Conservation (phyloP, 1,140 invertebrate genomes). For the Tetragnatha versicolor region DNA sequence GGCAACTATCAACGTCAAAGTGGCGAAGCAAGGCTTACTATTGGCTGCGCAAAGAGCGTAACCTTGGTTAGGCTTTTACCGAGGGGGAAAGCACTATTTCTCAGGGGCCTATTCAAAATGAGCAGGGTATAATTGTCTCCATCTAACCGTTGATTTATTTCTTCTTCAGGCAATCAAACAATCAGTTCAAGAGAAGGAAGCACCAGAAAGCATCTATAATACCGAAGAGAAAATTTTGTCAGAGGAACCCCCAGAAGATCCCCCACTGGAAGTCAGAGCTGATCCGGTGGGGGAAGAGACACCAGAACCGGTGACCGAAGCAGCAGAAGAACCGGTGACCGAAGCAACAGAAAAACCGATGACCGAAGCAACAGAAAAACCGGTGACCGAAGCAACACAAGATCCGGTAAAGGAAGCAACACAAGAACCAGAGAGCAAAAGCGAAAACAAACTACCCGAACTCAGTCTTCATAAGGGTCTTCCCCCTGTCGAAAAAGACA, state of each 20-base stretch:
- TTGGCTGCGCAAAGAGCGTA: too few relatives aligned
- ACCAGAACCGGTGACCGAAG: background rate
- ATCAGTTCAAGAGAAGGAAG: conserved; percentile 16
- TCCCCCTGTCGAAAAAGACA: background rate
- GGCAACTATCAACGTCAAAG: too few relatives aligned
- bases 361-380: background rate
- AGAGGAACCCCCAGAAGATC: background rate
- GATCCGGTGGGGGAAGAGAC: background rate
- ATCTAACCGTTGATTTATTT: too few relatives aligned
- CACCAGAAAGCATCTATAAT: background rate
- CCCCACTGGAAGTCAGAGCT: background rate
- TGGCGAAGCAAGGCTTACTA: too few relatives aligned
- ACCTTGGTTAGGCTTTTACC: too few relatives aligned
- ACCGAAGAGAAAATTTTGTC: background rate
- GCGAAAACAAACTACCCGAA: background rate
- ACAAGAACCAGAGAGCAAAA: background rate
- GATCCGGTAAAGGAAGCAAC: background rate
- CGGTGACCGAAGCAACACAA: background rate
- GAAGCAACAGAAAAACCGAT: background rate
- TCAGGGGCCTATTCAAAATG: too few relatives aligned
- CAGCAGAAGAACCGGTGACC: background rate
- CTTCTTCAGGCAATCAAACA: conserved; percentile 18
- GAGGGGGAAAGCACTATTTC: too few relatives aligned
- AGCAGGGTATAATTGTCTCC: too few relatives aligned
- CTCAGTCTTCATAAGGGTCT: background rate